Percentiles rank a stretch among this genome's conserved stretches.
phyloP scores from a whole-genome alignment of 2,113 vertebrate species.

The Lagopus leucura region DNA sequence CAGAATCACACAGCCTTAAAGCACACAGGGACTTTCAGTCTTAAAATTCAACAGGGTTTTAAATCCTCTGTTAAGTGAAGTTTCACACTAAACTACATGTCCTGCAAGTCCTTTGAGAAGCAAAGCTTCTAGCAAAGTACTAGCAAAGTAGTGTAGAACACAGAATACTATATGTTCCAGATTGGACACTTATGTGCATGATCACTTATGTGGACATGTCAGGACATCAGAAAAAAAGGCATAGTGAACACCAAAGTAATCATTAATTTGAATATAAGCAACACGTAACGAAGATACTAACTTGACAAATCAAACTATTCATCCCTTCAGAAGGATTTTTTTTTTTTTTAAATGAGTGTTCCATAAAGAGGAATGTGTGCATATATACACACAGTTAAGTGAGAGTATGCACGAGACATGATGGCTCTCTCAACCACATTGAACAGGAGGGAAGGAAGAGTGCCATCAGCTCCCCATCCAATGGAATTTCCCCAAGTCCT shows the following conservation, averaged over 20 bases:
- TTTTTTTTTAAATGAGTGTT: neutral
- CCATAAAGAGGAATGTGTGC: neutral
- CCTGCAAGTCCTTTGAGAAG: neutral
- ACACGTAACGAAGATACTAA: neutral
- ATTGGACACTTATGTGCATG: neutral
- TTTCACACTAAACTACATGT: neutral
- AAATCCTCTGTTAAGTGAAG: neutral
- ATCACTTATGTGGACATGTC: rapidly evolving
- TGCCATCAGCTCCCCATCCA: neutral
- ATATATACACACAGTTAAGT: neutral
- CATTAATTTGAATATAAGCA: neutral
- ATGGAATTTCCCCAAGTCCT: neutral
- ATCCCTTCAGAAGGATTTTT: neutral
- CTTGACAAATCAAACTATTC: neutral
- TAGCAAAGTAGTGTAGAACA: neutral
- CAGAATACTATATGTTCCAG: neutral
- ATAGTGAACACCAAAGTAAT: neutral
- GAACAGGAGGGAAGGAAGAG: neutral
- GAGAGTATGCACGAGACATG: neutral
- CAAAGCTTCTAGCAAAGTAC: neutral
- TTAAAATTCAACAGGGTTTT: neutral
- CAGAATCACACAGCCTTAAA: neutral
- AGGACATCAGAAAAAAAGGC: neutral
- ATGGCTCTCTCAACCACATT: neutral
- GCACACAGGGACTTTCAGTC: neutral